These are phyloP conservation scores for Habrosyne pyritoides DNA, from an alignment of 2,888 invertebrate genomes.

Conservation along the genomic window DNA sequence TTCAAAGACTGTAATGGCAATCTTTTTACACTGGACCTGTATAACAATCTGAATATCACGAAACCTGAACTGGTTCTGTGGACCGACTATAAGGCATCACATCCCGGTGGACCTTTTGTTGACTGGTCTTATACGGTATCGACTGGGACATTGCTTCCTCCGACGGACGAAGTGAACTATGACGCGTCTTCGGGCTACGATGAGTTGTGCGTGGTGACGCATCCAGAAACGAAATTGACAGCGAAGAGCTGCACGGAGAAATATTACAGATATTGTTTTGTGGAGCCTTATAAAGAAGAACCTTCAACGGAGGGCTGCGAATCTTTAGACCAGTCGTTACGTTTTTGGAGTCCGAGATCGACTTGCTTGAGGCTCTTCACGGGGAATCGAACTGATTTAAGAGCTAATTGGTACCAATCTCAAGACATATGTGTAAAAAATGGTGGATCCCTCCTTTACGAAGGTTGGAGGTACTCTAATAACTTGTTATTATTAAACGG, in stretches of 20 bases:
- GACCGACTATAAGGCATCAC: conserved; percentile 70
- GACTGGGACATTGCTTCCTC: conserved; percentile 49
- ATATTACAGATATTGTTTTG: conserved; percentile 69
- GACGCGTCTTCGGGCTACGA: conserved; percentile 45
- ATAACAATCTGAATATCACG: conserved; percentile 50
- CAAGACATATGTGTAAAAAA: conserved; percentile 54
- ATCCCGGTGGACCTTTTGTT: conserved; percentile 71
- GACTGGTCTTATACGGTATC: conserved; percentile 64
- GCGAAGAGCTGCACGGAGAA: conserved; percentile 61
- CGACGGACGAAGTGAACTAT: conserved; percentile 50
- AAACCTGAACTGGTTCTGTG: conserved; percentile 57
- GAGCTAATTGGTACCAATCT: conserved; percentile 71
- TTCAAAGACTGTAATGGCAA: conserved; percentile 70
- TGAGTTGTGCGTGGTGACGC: conserved; percentile 62
- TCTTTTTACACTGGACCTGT: conserved; percentile 55
- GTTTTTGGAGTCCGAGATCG: conserved; percentile 63
- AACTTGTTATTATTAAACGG: conserved; percentile 30
- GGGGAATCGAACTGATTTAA: conserved; percentile 68
- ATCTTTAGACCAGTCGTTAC: conserved; percentile 38
- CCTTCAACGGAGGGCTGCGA: conserved; percentile 53
- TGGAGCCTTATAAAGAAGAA: conserved; percentile 54
- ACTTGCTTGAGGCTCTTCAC: conserved; percentile 57
- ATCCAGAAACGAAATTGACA: conserved; percentile 56
- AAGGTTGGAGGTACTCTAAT: conserved; percentile 74
- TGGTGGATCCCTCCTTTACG: conserved; percentile 60